phyloP scores from a whole-genome alignment of 35 echinoderm and acorn worm genomes.

The Ptychodera flava region DNA sequence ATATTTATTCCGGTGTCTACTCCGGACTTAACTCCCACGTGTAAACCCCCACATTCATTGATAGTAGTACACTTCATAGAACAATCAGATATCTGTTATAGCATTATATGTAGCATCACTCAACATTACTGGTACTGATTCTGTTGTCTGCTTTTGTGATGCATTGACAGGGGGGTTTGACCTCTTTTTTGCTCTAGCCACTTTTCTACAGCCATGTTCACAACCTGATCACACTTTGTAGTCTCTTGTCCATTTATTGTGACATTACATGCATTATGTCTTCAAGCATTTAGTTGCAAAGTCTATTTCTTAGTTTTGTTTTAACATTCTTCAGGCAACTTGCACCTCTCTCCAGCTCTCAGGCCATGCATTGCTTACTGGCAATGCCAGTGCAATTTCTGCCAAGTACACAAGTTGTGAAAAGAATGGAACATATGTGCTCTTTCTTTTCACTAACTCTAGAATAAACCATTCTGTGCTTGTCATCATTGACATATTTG shows the following conservation, averaged over 20 bases:
- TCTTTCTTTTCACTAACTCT: constrained; percentile 5
- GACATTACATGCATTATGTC: constrained; percentile 6
- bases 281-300: constrained; percentile 23
- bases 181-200: constrained; percentile 14
- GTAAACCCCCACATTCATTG: no score
- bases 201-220: constrained; percentile 16
- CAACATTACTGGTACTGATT: no score
- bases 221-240: not conserved
- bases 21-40: no score
- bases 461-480: constrained; percentile 13
- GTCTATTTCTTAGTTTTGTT: constrained; percentile 15
- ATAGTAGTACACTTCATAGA: no score
- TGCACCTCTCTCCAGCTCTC: constrained; percentile 24
- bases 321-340: constrained; percentile 16
- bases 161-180: constrained; percentile 26
- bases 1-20: no score
- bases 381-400: not conserved
- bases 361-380: constrained; percentile 27
- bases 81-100: no score
- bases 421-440: constrained; percentile 10
- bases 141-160: no score
- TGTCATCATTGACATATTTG: not conserved
- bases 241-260: constrained; percentile 27
- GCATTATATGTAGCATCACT: no score
- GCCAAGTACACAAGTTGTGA: constrained; percentile 6